A percentile compares a stretch with the other conserved stretches of the same genome.
These are phyloP conservation scores for Micromussa lordhowensis DNA, from an alignment of 92 coral and sea anemone genomes.

Conservation along the genomic window DNA sequence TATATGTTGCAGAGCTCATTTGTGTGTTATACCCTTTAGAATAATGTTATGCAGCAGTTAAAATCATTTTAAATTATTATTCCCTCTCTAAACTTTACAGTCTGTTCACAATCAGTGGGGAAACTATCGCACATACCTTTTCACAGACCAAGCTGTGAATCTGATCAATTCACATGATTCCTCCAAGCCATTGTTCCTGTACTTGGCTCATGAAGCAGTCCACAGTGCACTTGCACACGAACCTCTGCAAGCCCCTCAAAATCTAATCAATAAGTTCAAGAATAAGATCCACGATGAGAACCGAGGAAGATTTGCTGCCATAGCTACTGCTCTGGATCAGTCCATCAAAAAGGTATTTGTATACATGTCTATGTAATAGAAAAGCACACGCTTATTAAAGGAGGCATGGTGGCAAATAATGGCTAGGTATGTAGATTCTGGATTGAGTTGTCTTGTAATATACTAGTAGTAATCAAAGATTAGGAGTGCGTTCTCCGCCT, in stretches of 20 bases:
- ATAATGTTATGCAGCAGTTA: too few species aligned
- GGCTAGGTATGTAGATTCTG: too few species aligned
- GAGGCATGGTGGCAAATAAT: too few species aligned
- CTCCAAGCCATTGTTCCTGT: slow-evolving; percentile 70
- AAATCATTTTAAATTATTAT: neutral
- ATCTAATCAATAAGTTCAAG: slow-evolving; percentile 72
- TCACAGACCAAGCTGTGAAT: slow-evolving; percentile 68
- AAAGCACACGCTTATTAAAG: too few species aligned
- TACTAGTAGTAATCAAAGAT: too few species aligned
- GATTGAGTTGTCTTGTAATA: too few species aligned
- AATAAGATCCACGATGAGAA: slow-evolving; percentile 57
- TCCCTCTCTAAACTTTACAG: slow-evolving; percentile 24
- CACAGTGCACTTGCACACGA: slow-evolving; percentile 72
- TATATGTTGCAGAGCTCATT: too few species aligned
- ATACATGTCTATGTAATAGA: too few species aligned
- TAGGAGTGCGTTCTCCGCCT: too few species aligned
- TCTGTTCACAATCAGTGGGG: slow-evolving; percentile 76
- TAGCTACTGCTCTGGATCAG: slow-evolving; percentile 78
- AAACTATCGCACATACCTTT: slow-evolving; percentile 75
- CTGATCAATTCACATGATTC: slow-evolving; percentile 64
- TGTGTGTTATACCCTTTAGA: too few species aligned
- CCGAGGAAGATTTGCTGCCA: slow-evolving; percentile 82
- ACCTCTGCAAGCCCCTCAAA: slow-evolving; percentile 73
- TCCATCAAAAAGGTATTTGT: slow-evolving; percentile 68
- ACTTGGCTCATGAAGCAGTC: slow-evolving; percentile 76